These are phyloP conservation scores for Lagorchestes hirsutus DNA, from an alignment of 2,797 vertebrate species.

Conservation along the genomic window DNA sequence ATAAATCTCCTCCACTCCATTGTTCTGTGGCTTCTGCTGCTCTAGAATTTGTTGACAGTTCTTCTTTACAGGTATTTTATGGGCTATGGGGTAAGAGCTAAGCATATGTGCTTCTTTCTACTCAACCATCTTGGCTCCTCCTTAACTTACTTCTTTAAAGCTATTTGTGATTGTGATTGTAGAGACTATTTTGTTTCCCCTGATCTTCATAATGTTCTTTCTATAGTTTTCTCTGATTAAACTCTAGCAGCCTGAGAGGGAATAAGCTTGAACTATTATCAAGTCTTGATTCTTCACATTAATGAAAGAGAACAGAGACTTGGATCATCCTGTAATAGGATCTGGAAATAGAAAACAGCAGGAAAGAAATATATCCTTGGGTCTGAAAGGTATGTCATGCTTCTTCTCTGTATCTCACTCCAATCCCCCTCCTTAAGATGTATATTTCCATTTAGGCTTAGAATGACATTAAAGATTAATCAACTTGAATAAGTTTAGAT, in stretches of 20 bases:
- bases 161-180: neutral
- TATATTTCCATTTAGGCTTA: neutral
- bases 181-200: neutral
- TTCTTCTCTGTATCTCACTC: neutral
- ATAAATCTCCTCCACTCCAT: too few species aligned
- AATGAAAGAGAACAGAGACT: neutral
- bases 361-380: neutral
- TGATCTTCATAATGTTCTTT: neutral
- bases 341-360: neutral
- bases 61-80: too few species aligned
- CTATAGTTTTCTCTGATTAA: neutral
- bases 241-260: neutral
- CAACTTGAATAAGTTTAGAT: neutral
- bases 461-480: neutral
- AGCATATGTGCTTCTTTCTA: too few species aligned
- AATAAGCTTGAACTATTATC: too few species aligned
- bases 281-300: neutral
- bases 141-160: too few species aligned
- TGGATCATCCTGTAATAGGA: neutral
- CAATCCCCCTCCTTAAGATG: neutral
- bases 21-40: too few species aligned
- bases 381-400: neutral
- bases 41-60: too few species aligned
- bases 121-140: too few species aligned
- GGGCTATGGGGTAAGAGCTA: too few species aligned